Percentiles rank a stretch among this genome's conserved stretches.
Evolutionary conservation across 2,113 vertebrate genomes (phyloP).

Genomic region (Oenanthe melanoleuca): DNA sequence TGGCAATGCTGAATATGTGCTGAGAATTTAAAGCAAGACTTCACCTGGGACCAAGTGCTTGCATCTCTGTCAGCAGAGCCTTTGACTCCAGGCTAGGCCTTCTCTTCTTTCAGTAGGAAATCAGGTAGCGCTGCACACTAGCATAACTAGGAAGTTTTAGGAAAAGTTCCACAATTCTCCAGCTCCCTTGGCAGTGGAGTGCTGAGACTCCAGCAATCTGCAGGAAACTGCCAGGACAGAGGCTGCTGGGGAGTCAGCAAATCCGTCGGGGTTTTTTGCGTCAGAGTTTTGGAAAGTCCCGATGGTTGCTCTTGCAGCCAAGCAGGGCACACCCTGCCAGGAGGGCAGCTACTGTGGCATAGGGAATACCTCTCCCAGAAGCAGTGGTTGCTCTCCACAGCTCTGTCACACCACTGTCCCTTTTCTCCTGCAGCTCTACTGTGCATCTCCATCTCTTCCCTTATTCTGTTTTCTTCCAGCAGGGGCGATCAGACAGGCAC

Average conservation of each 20-base stretch:
- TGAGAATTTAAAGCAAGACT: not conserved
- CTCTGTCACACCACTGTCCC: not conserved
- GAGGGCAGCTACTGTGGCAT: not conserved
- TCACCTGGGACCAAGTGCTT: not conserved
- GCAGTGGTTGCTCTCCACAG: not conserved
- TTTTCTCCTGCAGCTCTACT: not conserved
- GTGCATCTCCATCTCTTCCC: not conserved
- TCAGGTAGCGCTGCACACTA: not conserved
- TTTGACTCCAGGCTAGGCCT: not conserved
- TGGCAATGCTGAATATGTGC: not conserved
- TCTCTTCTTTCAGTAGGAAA: not conserved
- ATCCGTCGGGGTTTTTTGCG: rapidly evolving
- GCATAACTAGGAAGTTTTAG: not conserved
- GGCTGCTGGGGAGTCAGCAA: not conserved
- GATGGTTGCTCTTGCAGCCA: not conserved
- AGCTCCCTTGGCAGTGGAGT: not conserved
- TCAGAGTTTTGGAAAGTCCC: not conserved
- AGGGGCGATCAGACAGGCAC: not conserved
- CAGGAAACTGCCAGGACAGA: not conserved
- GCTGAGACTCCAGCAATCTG: not conserved
- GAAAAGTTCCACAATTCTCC: not conserved
- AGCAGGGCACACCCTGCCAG: not conserved
- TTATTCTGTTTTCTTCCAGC: not conserved
- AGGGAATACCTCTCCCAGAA: not conserved
- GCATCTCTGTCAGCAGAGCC: not conserved